A percentile compares a stretch with the other conserved stretches of the same genome.
Evolutionary conservation across 2,888 invertebrate genomes (phyloP).

Genomic region (Taenaris catops): DNA sequence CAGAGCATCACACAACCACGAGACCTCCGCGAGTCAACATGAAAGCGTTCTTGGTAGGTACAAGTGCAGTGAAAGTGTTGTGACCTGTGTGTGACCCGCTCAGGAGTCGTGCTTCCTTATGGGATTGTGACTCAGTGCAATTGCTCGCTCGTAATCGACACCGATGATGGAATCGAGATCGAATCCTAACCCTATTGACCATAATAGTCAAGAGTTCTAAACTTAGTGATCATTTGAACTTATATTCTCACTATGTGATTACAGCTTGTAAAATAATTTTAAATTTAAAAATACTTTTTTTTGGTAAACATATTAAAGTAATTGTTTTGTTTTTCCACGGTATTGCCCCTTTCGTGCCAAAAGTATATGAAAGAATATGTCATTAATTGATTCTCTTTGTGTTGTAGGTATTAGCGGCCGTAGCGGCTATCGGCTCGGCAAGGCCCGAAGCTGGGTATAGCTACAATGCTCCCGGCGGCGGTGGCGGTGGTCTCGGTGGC

Average conservation of each 20-base stretch:
- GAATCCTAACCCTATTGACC: no score
- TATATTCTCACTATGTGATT: no score
- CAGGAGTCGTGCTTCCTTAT: slow-evolving; percentile 48
- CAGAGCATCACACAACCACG: slow-evolving; percentile 73
- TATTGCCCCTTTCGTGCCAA: no score
- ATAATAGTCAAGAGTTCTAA: no score
- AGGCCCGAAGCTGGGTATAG: slow-evolving; percentile 82
- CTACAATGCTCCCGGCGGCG: slow-evolving; percentile 73
- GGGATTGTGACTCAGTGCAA: slow-evolving; percentile 51
- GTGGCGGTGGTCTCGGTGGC: slow-evolving; percentile 43
- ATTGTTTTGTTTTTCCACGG: no score
- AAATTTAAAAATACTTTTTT: no score
- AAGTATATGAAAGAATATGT: slow-evolving; percentile 19
- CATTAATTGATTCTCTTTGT: slow-evolving; percentile 33
- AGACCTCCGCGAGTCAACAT: slow-evolving; percentile 76
- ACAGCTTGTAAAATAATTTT: no score
- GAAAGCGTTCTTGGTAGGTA: slow-evolving; percentile 80
- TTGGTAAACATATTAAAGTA: no score
- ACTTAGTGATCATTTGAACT: no score
- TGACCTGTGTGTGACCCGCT: slow-evolving; percentile 63
- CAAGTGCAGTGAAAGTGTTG: slow-evolving; percentile 74
- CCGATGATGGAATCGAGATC: slow-evolving; percentile 14
- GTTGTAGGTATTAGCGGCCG: slow-evolving; percentile 72
- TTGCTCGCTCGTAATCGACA: slow-evolving; percentile 8
- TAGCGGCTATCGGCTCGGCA: slow-evolving; percentile 78